phyloP scores from a whole-genome alignment of 2,797 vertebrate species.

The Fundulus diaphanus region DNA sequence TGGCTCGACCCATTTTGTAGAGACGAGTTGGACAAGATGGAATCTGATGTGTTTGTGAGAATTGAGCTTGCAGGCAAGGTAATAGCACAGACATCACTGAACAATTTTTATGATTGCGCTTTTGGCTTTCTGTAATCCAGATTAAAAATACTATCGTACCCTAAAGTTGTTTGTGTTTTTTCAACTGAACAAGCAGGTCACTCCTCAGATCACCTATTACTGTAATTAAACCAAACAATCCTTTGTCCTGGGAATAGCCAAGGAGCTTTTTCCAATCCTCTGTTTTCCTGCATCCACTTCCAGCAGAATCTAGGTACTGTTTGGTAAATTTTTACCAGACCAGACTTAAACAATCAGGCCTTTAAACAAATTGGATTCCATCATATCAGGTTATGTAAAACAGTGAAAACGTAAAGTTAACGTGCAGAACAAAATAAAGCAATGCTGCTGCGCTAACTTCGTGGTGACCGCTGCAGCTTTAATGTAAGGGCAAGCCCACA shows the following conservation, averaged over 20 bases:
- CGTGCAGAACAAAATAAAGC: too few species aligned
- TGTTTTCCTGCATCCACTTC: background rate
- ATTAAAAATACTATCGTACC: background rate
- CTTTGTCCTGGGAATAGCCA: background rate
- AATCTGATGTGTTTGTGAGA: too few species aligned
- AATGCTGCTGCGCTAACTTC: too few species aligned
- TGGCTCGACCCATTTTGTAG: too few species aligned
- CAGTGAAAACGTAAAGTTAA: too few species aligned
- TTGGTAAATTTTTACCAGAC: too few species aligned
- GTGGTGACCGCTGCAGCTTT: too few species aligned
- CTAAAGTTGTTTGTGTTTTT: too few species aligned
- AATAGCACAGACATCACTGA: background rate
- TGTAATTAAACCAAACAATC: background rate
- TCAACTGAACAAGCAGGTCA: background rate
- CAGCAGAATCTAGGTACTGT: background rate
- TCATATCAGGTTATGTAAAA: background rate
- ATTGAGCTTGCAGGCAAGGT: too few species aligned
- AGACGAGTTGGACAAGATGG: too few species aligned
- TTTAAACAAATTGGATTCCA: background rate
- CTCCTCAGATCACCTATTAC: background rate
- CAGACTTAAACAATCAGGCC: background rate
- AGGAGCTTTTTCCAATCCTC: background rate
- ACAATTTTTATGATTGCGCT: background rate
- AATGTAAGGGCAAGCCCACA: too few species aligned
- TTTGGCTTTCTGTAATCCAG: background rate